These are phyloP conservation scores for Microhierax caerulescens DNA, from an alignment of 2,797 vertebrate genomes.

Conservation along the genomic window DNA sequence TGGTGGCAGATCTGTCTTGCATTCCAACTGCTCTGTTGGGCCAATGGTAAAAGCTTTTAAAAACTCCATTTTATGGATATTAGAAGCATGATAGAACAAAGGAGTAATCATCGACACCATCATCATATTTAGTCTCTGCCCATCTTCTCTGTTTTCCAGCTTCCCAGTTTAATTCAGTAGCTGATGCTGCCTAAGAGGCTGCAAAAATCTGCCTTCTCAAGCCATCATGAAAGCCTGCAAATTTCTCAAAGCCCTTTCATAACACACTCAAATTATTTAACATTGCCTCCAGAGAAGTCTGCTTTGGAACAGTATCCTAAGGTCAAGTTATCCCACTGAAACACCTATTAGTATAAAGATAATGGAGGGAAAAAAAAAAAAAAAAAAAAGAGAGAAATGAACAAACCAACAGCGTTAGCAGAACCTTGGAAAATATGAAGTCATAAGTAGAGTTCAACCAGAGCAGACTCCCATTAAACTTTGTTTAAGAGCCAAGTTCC, in stretches of 20 bases:
- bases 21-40: background rate
- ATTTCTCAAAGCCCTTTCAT: background rate
- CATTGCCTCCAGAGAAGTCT: background rate
- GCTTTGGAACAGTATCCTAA: constrained; percentile 8
- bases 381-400: background rate
- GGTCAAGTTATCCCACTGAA: constrained; percentile 41
- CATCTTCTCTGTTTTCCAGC: background rate
- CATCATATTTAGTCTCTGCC: background rate
- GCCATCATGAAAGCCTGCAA: background rate
- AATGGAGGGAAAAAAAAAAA: background rate
- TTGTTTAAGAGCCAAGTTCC: constrained; percentile 55
- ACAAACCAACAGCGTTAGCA: background rate
- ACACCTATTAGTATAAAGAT: background rate
- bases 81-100: background rate
- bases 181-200: background rate
- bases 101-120: background rate
- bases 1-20: background rate
- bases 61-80: background rate
- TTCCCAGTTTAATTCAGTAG: background rate
- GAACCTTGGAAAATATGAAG: constrained; percentile 60
- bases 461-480: constrained; percentile 36
- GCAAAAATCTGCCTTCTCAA: background rate
- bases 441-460: constrained; percentile 56
- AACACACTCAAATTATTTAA: constrained; percentile 22
- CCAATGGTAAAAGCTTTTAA: background rate